A percentile compares a stretch with the other conserved stretches of the same genome.
phyloP scores from a whole-genome alignment of 2,113 vertebrate species.

The Carassius carassius region DNA sequence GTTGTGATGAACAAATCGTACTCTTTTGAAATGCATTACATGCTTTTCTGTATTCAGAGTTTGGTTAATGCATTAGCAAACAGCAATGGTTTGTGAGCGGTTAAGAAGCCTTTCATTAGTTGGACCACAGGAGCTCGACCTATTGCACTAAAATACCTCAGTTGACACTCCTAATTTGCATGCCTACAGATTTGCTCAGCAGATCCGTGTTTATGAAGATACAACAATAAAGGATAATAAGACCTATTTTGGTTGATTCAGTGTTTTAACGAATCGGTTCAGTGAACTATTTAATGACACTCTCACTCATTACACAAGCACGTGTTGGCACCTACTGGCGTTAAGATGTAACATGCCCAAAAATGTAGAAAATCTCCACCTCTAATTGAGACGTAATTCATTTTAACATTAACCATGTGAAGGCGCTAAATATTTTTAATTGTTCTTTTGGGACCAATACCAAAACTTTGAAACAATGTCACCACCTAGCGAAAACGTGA shows the following conservation, averaged over 20 bases:
- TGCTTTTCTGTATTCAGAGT: background rate
- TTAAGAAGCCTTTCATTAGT: background rate
- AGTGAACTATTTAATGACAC: constrained; percentile 4
- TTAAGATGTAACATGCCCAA: background rate
- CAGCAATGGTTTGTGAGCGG: background rate
- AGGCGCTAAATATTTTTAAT: constrained; percentile 20
- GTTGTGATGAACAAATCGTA: background rate
- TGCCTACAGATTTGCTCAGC: background rate
- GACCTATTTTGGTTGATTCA: background rate
- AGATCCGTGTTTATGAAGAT: background rate
- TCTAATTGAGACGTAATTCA: background rate
- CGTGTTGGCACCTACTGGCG: background rate
- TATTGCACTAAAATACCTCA: background rate
- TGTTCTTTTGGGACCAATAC: background rate
- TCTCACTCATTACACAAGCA: background rate
- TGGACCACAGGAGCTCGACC: background rate
- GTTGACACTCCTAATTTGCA: background rate
- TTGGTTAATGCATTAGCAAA: background rate
- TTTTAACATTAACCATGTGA: background rate
- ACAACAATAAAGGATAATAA: background rate
- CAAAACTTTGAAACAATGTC: constrained; percentile 1
- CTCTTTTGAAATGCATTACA: background rate
- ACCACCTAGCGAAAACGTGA: background rate
- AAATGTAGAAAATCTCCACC: background rate
- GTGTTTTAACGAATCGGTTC: background rate